Base-by-base conservation (phyloP, 1,140 invertebrate genomes). In the Apis florea region DNA sequence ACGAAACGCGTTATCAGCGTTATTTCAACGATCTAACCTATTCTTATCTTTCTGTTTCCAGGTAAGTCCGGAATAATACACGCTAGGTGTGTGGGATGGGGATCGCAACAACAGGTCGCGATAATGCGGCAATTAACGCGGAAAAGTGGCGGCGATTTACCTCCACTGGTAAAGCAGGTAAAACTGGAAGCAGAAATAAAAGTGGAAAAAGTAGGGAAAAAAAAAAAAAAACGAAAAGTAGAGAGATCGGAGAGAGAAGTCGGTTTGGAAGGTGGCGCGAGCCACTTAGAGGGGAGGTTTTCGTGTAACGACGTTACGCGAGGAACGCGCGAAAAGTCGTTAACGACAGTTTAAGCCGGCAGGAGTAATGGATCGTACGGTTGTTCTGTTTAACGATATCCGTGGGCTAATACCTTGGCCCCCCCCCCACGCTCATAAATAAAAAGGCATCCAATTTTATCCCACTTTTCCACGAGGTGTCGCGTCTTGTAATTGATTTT, bases 301-400 rank as follows among this genome's bases (percentile, higher is more conserved):
- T 31, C 58, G 72, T 63, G 77, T 66, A 83, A 86, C 76, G 47
- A 58, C 26, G 54, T 53, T 51, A 59, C 47, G 83, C 53, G 74
- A n/a, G 53, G 31, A 56, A 64, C 49, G 79, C 59, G 76, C 74
- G 69, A 77, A 68, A 84, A 78, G 85, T 87, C 82, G 86, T 87
- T 87, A 87, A 87, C 85, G 82, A 79, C 85, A 75, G 74, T 84
- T 81, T 87, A 84, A 87, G 75, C 85, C 66, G 68, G 47, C 49
- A 10, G 59, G 40, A 70, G 78, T 86, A 86, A 86, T 81, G 77
- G 85, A 77, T 83, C 73, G 77, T 84, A 78, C 58, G 47, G 73
- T 70, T 74, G 69, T 74, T 78, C 67, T 70, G 58, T 86, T 85
- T 85, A 85, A 85, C 78, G 68, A 84, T 72, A 71, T 64, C 59